These are phyloP conservation scores for Elephas maximus DNA, from an alignment of 2,113 vertebrate species.

Conservation along the genomic window DNA sequence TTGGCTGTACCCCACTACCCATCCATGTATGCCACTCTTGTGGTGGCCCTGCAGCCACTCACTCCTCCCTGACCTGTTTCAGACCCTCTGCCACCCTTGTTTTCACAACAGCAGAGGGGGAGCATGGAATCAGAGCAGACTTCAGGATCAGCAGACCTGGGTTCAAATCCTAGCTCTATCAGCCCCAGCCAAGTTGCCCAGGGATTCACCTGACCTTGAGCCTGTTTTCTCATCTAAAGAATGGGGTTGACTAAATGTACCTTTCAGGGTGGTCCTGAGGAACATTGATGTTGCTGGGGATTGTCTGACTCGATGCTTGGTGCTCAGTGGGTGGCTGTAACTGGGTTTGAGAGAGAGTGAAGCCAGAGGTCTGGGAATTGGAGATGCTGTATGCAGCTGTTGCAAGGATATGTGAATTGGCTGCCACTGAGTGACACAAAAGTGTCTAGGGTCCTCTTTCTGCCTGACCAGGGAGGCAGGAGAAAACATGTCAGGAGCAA, in stretches of 20 bases:
- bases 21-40: too few relatives aligned
- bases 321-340: background rate
- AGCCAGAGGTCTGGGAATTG: background rate
- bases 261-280: background rate
- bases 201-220: background rate
- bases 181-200: background rate
- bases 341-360: background rate
- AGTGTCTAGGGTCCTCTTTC: background rate
- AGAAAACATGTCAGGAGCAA: background rate
- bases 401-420: background rate
- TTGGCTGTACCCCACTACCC: background rate
- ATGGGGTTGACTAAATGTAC: background rate
- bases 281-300: background rate
- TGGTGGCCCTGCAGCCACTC: background rate
- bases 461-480: background rate
- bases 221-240: conserved; percentile 19
- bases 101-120: conserved; percentile 33
- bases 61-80: background rate
- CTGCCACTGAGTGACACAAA: background rate
- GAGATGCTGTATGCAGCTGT: background rate
- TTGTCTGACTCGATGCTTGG: background rate
- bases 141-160: background rate
- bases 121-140: background rate
- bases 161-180: background rate
- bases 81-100: background rate